Evolutionary conservation across 2,797 vertebrate species (phyloP).

Genomic region (Coendou prehensilis): DNA sequence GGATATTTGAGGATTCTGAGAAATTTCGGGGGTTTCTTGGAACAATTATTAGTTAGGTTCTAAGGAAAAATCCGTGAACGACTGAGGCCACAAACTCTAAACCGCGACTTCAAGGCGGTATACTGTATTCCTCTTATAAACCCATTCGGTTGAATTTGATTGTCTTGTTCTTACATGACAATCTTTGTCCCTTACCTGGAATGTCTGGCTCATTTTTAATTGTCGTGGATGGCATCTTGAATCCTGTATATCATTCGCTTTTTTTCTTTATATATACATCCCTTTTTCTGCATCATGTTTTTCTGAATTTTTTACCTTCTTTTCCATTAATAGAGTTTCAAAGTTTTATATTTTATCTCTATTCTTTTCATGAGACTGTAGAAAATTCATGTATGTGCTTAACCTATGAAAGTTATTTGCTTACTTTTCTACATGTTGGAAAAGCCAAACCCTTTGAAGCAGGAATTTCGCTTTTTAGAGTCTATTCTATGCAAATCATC

Average conservation of each 20-base stretch:
- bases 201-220: conserved; percentile 15
- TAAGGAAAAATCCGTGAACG: neutral
- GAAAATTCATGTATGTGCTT: neutral
- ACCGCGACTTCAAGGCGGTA: neutral
- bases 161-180: neutral
- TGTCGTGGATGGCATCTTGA: neutral
- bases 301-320: neutral
- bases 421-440: conserved; percentile 22
- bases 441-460: neutral
- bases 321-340: conserved; percentile 2
- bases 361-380: conserved; percentile 17
- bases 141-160: conserved; percentile 15
- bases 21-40: neutral
- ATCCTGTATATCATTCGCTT: neutral
- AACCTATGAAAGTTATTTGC: neutral
- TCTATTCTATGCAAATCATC: neutral
- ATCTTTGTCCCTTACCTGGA: neutral
- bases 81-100: neutral
- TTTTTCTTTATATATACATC: neutral
- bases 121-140: conserved; percentile 13
- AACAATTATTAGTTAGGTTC: neutral
- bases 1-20: neutral
- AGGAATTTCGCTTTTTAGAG: neutral
- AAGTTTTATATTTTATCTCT: neutral
- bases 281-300: neutral